phyloP scores from a whole-genome alignment of 2,888 invertebrate genomes.

The Lochmaea capreae region DNA sequence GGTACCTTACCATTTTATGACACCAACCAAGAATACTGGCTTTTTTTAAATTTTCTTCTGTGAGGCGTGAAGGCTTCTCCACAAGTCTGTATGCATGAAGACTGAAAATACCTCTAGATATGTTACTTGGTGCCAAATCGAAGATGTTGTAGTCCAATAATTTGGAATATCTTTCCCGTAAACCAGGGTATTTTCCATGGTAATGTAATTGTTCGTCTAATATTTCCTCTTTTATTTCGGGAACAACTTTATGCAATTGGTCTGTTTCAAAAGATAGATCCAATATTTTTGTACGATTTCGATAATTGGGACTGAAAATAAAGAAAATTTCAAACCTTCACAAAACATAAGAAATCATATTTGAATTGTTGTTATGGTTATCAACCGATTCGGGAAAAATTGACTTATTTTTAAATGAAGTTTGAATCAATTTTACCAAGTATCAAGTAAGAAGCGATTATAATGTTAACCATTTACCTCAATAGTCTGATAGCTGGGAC shows the following conservation, averaged over 20 bases:
- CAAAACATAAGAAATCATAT: too few relatives aligned
- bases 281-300: neutral
- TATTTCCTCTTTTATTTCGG: neutral
- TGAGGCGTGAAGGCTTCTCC: constrained; percentile 13
- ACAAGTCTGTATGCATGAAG: constrained; percentile 14
- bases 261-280: constrained; percentile 1
- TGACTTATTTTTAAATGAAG: too few relatives aligned
- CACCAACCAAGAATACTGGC: constrained; percentile 22
- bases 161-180: constrained; percentile 4
- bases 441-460: too few relatives aligned
- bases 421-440: too few relatives aligned
- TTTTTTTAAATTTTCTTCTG: constrained; percentile 8
- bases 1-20: constrained; percentile 6
- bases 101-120: neutral
- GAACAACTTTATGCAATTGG: neutral
- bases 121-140: neutral
- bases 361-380: too few relatives aligned
- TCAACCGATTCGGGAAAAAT: too few relatives aligned
- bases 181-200: neutral
- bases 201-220: constrained; percentile 5
- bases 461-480: too few relatives aligned
- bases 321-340: too few relatives aligned
- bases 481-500: too few relatives aligned
- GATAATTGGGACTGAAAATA: neutral
- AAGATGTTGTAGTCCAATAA: neutral